phyloP scores from a whole-genome alignment of 2,888 invertebrate species.

The Dynastes grantii region DNA sequence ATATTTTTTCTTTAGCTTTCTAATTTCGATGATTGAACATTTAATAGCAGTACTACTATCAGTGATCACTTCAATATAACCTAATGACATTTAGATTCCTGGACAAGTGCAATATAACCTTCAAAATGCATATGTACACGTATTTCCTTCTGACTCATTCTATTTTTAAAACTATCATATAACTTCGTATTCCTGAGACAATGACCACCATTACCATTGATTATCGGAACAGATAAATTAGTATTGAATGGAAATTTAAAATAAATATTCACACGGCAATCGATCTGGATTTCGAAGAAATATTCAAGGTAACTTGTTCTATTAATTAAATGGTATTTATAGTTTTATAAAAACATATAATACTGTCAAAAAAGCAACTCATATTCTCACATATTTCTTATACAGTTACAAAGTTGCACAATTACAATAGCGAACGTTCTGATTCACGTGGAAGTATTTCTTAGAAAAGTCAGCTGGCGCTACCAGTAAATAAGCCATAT shows the following conservation, averaged over 20 bases:
- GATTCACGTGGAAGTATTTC: too few relatives aligned
- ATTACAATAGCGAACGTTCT: too few relatives aligned
- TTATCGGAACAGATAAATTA: constrained; percentile 25
- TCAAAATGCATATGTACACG: constrained; percentile 10
- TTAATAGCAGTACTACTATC: background rate
- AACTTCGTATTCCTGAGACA: background rate
- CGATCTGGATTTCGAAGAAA: constrained; percentile 1
- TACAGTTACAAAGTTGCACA: too few relatives aligned
- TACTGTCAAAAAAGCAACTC: too few relatives aligned
- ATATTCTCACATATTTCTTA: too few relatives aligned
- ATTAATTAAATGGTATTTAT: background rate
- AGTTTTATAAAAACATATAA: too few relatives aligned
- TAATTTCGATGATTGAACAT: too few relatives aligned
- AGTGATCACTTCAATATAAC: constrained; percentile 1
- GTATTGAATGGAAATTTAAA: constrained; percentile 22
- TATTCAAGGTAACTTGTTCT: background rate
- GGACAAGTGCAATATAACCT: constrained; percentile 22
- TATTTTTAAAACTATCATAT: constrained; percentile 18
- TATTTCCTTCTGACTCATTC: constrained; percentile 33
- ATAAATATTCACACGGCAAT: constrained; percentile 8
- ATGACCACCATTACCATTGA: background rate
- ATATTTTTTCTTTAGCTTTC: too few relatives aligned
- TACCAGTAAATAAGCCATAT: too few relatives aligned
- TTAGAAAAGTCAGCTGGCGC: too few relatives aligned
- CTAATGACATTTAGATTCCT: constrained; percentile 26